These are phyloP conservation scores for Tetragonula carbonaria DNA, from an alignment of 2,888 invertebrate species.

Conservation along the genomic window DNA sequence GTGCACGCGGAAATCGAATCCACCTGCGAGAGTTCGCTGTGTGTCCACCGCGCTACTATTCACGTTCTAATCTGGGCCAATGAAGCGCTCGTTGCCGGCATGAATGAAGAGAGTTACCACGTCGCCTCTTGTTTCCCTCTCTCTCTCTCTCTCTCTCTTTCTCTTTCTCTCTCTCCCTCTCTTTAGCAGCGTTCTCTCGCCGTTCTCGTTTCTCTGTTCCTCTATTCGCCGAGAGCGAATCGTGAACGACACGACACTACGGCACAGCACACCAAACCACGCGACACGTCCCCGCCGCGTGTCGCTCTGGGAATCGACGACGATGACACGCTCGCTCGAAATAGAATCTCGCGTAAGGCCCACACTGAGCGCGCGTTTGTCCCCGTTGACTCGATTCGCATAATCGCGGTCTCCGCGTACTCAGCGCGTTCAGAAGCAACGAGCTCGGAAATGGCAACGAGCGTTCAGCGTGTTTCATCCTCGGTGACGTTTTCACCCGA, in stretches of 20 bases:
- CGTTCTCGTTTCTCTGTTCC: background rate
- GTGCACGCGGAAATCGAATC: constrained; percentile 68
- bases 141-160: background rate
- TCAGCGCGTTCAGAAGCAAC: constrained; percentile 11
- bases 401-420: constrained; percentile 9
- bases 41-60: constrained; percentile 70
- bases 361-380: constrained; percentile 55
- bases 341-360: constrained; percentile 70
- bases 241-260: constrained; percentile 48
- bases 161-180: background rate
- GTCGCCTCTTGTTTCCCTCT: background rate
- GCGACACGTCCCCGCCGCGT: constrained; percentile 4
- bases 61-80: constrained; percentile 76
- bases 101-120: constrained; percentile 69
- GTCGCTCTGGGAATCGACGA: constrained; percentile 27
- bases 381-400: constrained; percentile 16
- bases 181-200: background rate
- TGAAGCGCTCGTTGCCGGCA: constrained; percentile 73
- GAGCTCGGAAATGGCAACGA: background rate
- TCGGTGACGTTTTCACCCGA: constrained; percentile 8
- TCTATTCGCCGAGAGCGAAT: constrained; percentile 27
- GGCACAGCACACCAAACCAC: no score
- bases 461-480: background rate
- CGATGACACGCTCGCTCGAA: constrained; percentile 70
- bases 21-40: constrained; percentile 54